These are phyloP conservation scores for Ganaspis brasiliensis DNA, from an alignment of 2,888 invertebrate species.

Conservation along the genomic window DNA sequence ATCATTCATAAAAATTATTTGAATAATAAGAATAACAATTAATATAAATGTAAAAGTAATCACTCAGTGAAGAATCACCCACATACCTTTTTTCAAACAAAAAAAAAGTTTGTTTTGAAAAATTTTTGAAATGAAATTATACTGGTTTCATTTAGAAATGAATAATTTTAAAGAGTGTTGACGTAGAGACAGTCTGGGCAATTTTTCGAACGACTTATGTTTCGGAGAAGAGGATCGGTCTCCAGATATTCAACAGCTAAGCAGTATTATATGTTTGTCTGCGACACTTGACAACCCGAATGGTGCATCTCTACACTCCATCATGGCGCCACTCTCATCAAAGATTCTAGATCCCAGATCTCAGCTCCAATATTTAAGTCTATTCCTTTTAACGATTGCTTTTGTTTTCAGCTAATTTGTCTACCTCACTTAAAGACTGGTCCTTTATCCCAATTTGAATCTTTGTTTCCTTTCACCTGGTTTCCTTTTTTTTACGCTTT, in stretches of 20 bases:
- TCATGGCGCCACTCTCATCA: slow-evolving; percentile 49
- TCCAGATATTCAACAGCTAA: slow-evolving; percentile 44
- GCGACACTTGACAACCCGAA: slow-evolving; percentile 32
- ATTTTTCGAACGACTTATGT: no score
- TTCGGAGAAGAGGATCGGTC: slow-evolving; percentile 5
- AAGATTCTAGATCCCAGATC: slow-evolving; percentile 41
- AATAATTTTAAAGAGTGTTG: no score
- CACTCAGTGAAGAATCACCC: no score
- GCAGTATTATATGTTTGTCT: not conserved
- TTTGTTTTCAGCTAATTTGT: slow-evolving; percentile 42
- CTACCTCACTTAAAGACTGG: slow-evolving; percentile 18
- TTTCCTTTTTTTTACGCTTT: no score
- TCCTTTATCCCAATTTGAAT: slow-evolving; percentile 5
- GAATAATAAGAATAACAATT: no score
- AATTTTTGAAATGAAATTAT: no score
- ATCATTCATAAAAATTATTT: no score
- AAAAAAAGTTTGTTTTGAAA: no score
- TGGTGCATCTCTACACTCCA: slow-evolving; percentile 48
- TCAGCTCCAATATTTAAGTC: slow-evolving; percentile 39
- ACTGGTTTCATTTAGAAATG: no score
- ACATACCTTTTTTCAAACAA: no score
- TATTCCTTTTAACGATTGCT: not conserved
- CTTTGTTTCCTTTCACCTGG: not conserved
- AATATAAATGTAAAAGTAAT: no score
- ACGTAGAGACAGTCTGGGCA: no score